Evolutionary conservation across 2,113 vertebrate genomes (phyloP).

Genomic region (Leptobrachium ailaonicum): DNA sequence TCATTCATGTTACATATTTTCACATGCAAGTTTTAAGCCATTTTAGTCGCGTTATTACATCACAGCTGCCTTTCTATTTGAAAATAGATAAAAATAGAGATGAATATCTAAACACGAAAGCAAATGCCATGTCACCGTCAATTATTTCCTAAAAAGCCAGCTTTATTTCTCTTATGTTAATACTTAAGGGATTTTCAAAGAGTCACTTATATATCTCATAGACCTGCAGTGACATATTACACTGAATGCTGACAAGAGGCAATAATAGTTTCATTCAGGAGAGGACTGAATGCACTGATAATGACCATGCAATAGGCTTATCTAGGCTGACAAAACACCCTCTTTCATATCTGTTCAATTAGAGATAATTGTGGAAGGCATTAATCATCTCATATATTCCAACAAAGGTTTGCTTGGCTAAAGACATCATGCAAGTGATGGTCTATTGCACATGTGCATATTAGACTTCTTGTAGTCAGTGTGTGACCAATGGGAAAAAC

Average conservation of each 20-base stretch:
- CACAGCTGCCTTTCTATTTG: not conserved
- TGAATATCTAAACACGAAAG: conserved; percentile 63
- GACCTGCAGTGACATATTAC: conserved; percentile 58
- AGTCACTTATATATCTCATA: conserved; percentile 62
- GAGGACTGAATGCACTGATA: conserved; percentile 53
- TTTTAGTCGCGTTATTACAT: no score
- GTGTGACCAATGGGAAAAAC: conserved; percentile 55
- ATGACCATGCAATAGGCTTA: conserved; percentile 62
- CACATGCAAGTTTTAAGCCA: no score
- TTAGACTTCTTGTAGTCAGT: conserved; percentile 59
- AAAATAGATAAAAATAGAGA: conserved; percentile 60
- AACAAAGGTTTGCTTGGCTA: conserved; percentile 59
- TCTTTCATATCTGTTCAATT: conserved; percentile 65
- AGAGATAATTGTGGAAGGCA: conserved; percentile 63
- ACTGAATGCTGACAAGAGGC: conserved; percentile 59
- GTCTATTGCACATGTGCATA: conserved; percentile 52
- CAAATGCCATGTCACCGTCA: conserved; percentile 51
- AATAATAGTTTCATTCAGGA: conserved; percentile 51
- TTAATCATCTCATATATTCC: conserved; percentile 62
- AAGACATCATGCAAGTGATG: conserved; percentile 56
- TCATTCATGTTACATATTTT: no score
- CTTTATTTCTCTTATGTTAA: conserved; percentile 56
- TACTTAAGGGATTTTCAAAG: conserved; percentile 62
- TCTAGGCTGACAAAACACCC: conserved; percentile 55
- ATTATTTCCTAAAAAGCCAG: conserved; percentile 54